Conservation (phyloP, 2,797 vertebrate species). For the Myotis vivesi region DNA sequence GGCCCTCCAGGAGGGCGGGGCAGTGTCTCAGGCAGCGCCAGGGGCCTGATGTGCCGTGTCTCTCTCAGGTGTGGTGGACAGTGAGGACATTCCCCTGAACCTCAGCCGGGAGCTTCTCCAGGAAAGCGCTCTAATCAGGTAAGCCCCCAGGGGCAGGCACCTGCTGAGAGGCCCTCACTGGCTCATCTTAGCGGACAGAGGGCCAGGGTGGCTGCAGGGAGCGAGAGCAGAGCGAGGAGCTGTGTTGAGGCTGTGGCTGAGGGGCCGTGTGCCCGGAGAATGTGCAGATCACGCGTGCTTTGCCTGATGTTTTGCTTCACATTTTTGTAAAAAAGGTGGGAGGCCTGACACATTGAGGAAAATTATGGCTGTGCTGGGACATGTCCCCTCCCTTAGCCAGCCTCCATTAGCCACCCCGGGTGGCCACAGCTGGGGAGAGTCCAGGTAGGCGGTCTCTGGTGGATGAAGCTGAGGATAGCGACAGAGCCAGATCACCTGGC, state of each 20-base stretch:
- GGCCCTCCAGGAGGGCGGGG: not conserved
- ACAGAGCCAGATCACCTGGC: not conserved
- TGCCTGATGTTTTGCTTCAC: not conserved
- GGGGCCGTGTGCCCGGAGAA: rapidly evolving
- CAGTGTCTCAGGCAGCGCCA: not conserved
- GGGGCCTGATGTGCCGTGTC: not conserved
- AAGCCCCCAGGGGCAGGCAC: not conserved
- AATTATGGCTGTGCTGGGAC: not conserved
- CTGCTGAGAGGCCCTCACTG: not conserved
- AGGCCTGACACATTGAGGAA: not conserved
- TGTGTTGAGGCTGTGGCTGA: not conserved
- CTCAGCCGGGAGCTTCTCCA: slow-evolving; percentile 98
- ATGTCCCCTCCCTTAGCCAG: not conserved
- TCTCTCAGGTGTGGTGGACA: slow-evolving; percentile 95
- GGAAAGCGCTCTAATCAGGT: slow-evolving; percentile 96
- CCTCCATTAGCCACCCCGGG: not conserved
- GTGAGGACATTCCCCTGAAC: slow-evolving; percentile 97
- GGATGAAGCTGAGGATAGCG: not conserved
- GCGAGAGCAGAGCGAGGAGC: not conserved
- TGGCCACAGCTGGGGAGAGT: not conserved
- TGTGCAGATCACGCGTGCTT: not conserved
- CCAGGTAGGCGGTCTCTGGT: not conserved
- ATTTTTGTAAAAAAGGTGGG: not conserved
- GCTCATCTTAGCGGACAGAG: not conserved
- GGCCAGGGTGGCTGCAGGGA: not conserved